A percentile compares a stretch with the other conserved stretches of the same genome.
Evolutionary conservation across 2,113 vertebrate species (phyloP).

Genomic region (Furnarius figulus): DNA sequence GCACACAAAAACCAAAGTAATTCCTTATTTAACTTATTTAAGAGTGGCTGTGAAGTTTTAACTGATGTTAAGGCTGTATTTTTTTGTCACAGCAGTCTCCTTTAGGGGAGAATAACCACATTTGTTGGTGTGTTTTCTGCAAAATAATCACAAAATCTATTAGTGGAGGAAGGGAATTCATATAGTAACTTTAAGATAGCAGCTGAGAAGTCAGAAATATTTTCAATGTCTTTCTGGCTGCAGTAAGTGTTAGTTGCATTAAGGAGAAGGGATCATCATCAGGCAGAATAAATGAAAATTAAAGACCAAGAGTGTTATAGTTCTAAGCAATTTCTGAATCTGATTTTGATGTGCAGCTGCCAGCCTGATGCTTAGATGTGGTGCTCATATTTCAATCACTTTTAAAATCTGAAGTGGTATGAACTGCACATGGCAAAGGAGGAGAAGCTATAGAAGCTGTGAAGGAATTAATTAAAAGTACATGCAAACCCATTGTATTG

Average conservation of each 20-base stretch:
- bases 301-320: accelerated
- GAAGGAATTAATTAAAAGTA: neutral
- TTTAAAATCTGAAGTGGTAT: neutral
- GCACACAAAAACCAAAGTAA: accelerated
- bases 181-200: neutral
- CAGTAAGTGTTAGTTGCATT: neutral
- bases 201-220: neutral
- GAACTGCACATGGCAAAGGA: neutral
- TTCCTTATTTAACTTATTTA: neutral
- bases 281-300: neutral
- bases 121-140: neutral
- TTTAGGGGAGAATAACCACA: neutral
- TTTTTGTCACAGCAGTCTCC: neutral
- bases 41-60: neutral
- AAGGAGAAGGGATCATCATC: neutral
- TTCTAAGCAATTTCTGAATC: neutral
- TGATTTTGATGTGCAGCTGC: neutral
- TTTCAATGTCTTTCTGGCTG: neutral
- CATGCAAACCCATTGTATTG: too few species aligned
- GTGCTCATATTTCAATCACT: accelerated
- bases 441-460: neutral
- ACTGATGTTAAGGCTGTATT: accelerated
- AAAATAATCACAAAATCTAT: neutral
- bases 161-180: neutral
- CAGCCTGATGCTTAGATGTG: accelerated